These are phyloP conservation scores for Lasiommata megera DNA, from an alignment of 2,888 invertebrate genomes.

Conservation along the genomic window DNA sequence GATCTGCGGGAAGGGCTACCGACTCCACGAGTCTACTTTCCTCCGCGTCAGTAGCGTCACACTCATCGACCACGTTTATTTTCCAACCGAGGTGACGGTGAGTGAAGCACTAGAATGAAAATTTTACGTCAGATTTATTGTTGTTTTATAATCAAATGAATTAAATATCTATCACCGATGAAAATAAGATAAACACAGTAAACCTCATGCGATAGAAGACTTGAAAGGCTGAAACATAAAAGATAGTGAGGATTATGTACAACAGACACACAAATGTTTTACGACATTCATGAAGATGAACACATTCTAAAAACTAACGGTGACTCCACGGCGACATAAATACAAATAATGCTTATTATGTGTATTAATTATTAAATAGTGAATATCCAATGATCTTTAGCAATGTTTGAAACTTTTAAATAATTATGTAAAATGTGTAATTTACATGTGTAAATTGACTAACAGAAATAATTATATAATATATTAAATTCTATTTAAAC, in stretches of 20 bases:
- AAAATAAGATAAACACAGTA: conserved; percentile 42
- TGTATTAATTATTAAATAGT: not conserved
- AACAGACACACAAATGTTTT: conserved; percentile 31
- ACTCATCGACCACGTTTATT: conserved; percentile 93
- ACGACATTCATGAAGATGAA: not conserved
- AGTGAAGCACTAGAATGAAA: conserved; percentile 88
- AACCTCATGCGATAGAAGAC: conserved; percentile 75
- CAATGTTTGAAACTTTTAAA: not conserved
- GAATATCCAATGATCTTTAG: not conserved
- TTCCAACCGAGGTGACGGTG: conserved; percentile 97
- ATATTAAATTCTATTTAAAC: too few relatives aligned
- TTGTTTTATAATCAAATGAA: conserved; percentile 26
- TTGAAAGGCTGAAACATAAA: conserved; percentile 80
- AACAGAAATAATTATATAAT: too few relatives aligned
- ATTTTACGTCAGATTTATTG: not conserved
- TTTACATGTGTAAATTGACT: too few relatives aligned
- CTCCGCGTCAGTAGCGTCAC: conserved; percentile 83
- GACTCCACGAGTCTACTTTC: conserved; percentile 74
- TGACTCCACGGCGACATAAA: not conserved
- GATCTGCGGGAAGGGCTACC: conserved; percentile 58
- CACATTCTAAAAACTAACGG: not conserved
- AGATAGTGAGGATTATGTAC: conserved; percentile 71
- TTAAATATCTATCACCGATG: conserved; percentile 48
- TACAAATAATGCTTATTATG: not conserved
- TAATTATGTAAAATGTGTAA: too few relatives aligned